Base-by-base conservation (phyloP, 2,113 vertebrate genomes). In the Oryctolagus cuniculus region DNA sequence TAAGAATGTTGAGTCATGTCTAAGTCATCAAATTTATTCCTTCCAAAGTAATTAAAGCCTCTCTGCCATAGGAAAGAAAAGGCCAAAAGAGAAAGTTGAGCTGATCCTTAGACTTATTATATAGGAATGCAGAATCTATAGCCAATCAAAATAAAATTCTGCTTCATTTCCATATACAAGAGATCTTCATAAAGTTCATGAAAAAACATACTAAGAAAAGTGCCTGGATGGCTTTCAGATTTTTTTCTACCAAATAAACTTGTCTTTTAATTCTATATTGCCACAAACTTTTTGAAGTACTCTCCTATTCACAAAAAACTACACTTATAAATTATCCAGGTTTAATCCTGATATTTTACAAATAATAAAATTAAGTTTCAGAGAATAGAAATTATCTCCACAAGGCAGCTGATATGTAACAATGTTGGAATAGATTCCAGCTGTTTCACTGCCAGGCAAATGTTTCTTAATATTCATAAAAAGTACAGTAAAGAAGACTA, bases 381-480 rank as follows among this genome's bases (percentile, higher is more conserved):
- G 29, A 93, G 3, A 89, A 87, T 0, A 93, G 53, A 93, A 61
- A 93, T 83, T 82, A 89, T 61, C 38, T 83, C 44, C 22, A 88
- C 24, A 64, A 93, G 24, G 34, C 64, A 58, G 38, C 44, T 83
- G 49, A 80, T 15, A 83, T 69, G 73, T 15, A 91, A 55, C 25
- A 90, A 75, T 79, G 25, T 51, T 92, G 10, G 31, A 91, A 36
- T 87, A 80, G 10, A 74, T 63, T 70, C 38, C 38, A 79, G 58
- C 86, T 87, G 27, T 83, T 58, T 66, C 75, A 38, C 0, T 84
- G 51, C 34, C 44, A 77, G 15, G 21, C 19, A 93, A 83, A 75
- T 75, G 25, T 82, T 77, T 79, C 66, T 67, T 78, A 38, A 83
- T 66, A 87, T 12, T 89, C 72, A 61, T 90, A 58, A 87, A 82